Base-by-base conservation (phyloP, 2,797 vertebrate species). In the Denticeps clupeoides region DNA sequence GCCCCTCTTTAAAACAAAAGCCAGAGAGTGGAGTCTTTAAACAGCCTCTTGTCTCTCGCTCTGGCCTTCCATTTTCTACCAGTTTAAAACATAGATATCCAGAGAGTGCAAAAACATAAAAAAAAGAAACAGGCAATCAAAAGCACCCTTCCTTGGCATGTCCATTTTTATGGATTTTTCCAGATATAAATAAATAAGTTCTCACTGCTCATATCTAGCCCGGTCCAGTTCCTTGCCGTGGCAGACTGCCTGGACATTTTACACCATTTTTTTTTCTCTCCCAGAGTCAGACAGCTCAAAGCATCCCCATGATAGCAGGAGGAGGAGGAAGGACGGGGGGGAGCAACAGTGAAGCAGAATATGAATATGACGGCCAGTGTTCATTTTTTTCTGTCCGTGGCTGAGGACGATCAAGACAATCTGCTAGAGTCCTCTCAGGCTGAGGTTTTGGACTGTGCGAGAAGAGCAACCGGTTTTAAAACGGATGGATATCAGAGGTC, bases 381-480 rank as follows among this genome's bases (percentile, higher is more conserved):
- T 59, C 43, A 32, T 53, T 51, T 38, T 59, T 22, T 18, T 61
- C 48, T 53, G 41, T 59, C 50, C 56, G 41, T 44, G 33, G 18
- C 10, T 45, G 42, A 49, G 65, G 58, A 31, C 19, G 49, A 55
- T 62, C 29, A 70, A 61, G 56, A 62, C 42, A 47, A 50, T 41
- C 8, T 27, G 41, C n/a, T 27, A 27, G 47, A 41, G 26, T 27
- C 45, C 45, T 56, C 56, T 58, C 46, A 29, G 29, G 51, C 49
- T 31, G 58, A 15, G 29, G 50, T 49, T 49, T n/a, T 56, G 25
- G 24, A 4, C 13, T 33, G 40, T 44, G 38, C 49, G 1, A 15
- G 22, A 51, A 40, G 47, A 70, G 27, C 15, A 23, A 23, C 46
- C 11, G 1, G 9, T 43, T 55, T 16, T 27, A 21, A n/a, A 21